Evolutionary conservation across 2,888 invertebrate genomes (phyloP).

Genomic region (Elegia similella): DNA sequence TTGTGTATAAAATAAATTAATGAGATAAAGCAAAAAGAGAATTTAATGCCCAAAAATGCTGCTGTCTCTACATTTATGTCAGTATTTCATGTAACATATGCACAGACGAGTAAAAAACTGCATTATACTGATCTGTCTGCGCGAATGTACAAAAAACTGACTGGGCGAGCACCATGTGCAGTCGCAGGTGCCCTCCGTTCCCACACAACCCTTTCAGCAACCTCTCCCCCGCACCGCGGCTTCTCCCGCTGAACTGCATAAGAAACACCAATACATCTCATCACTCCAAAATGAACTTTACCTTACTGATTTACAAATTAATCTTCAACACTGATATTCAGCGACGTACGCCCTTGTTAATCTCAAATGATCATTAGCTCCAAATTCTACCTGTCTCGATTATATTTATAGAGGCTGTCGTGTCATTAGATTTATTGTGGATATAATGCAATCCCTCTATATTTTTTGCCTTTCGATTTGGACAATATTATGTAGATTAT

Average conservation of each 20-base stretch:
- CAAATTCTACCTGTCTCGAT: conserved; percentile 79
- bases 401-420: conserved; percentile 77
- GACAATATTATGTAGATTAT: conserved; percentile 32
- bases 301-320: conserved; percentile 16
- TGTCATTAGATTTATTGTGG: conserved; percentile 81
- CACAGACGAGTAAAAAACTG: conserved; percentile 68
- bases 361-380: conserved; percentile 56
- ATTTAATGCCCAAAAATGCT: not conserved
- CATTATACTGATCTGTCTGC: conserved; percentile 72
- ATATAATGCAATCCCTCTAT: conserved; percentile 76
- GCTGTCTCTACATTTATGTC: not conserved
- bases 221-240: conserved; percentile 56
- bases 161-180: conserved; percentile 76
- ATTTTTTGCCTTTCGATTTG: conserved; percentile 65
- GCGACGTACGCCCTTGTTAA: conserved; percentile 37
- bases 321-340: conserved; percentile 24
- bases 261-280: conserved; percentile 43
- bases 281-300: conserved; percentile 32
- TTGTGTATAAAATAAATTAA: not conserved
- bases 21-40: not conserved
- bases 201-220: conserved; percentile 81
- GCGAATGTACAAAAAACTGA: conserved; percentile 73
- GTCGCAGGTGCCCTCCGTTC: conserved; percentile 81
- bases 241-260: conserved; percentile 48
- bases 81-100: conserved; percentile 25